Evolutionary conservation across 30 jellyfish, hydroid and myxozoan species (phyloP).

Genomic region (Pelagia noctiluca): DNA sequence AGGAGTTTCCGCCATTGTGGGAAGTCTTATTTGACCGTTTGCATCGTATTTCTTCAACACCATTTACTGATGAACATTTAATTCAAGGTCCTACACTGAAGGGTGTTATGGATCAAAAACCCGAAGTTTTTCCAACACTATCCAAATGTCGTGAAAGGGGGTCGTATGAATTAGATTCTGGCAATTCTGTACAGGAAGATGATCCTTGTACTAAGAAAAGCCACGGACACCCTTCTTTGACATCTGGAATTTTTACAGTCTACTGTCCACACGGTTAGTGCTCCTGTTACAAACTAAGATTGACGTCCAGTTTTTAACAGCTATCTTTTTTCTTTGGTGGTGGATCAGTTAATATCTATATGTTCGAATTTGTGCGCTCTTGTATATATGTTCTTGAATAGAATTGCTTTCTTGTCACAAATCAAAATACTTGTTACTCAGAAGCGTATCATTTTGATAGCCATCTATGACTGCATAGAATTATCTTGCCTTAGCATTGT

Average conservation of each 20-base stretch:
- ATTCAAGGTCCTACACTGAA: conserved; percentile 13
- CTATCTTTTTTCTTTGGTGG: neutral
- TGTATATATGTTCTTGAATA: neutral
- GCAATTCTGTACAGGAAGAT: conserved; percentile 7
- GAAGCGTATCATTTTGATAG: conserved; percentile 1
- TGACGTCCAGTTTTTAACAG: conserved; percentile 2
- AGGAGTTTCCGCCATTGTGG: too few relatives aligned
- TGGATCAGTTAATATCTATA: neutral
- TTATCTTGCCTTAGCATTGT: neutral
- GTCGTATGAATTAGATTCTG: conserved; percentile 5
- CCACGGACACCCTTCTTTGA: conserved; percentile 13
- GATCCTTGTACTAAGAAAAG: conserved; percentile 11
- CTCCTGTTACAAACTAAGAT: conserved; percentile 3
- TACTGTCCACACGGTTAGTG: conserved; percentile 17
- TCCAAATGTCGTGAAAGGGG: conserved; percentile 17
- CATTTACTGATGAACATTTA: neutral
- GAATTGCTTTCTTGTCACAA: conserved; percentile 1
- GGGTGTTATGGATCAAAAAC: neutral
- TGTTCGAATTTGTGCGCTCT: neutral
- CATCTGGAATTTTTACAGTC: conserved; percentile 6
- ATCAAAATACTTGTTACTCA: neutral
- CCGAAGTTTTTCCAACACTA: neutral
- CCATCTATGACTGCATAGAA: conserved; percentile 2
- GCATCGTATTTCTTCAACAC: neutral
- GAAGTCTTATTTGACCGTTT: conserved; percentile 4